A percentile compares a stretch with the other conserved stretches of the same genome.
Conservation (phyloP, 2,797 vertebrate genomes). For the Schizopygopsis pylzovi region DNA sequence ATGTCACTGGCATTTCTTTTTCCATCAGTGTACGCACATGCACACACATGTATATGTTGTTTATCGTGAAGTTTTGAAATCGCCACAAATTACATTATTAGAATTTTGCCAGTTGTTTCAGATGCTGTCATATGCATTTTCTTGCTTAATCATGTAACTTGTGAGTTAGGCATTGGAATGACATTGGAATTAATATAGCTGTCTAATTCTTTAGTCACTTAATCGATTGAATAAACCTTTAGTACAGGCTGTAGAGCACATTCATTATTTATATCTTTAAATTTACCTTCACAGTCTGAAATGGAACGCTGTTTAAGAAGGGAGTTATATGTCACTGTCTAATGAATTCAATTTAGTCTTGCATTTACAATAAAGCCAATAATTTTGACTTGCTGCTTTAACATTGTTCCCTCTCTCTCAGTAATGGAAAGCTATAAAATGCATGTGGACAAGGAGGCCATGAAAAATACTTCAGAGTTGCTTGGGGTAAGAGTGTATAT, state of each 20-base stretch:
- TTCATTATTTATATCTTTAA: background rate
- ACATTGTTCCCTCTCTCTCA: conserved; percentile 58
- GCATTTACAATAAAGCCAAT: conserved; percentile 23
- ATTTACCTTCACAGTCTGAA: background rate
- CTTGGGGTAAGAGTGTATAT: conserved; percentile 80
- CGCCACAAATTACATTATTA: background rate
- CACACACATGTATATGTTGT: background rate
- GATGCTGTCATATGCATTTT: background rate
- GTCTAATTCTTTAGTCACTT: background rate
- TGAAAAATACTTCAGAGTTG: conserved; percentile 85
- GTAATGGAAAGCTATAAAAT: conserved; percentile 90
- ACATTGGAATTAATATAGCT: background rate
- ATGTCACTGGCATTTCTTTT: background rate
- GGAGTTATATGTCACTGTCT: conserved; percentile 14
- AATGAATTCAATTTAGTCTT: background rate
- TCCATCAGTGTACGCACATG: background rate
- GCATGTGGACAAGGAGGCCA: conserved; percentile 83
- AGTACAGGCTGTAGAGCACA: background rate
- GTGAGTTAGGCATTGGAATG: background rate
- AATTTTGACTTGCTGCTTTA: background rate
- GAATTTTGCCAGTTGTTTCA: background rate
- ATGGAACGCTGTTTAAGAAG: background rate
- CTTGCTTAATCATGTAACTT: background rate
- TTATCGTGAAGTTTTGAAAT: background rate
- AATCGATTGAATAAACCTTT: background rate